These are phyloP conservation scores for Upupa epops DNA, from an alignment of 2,113 vertebrate genomes.

Conservation along the genomic window DNA sequence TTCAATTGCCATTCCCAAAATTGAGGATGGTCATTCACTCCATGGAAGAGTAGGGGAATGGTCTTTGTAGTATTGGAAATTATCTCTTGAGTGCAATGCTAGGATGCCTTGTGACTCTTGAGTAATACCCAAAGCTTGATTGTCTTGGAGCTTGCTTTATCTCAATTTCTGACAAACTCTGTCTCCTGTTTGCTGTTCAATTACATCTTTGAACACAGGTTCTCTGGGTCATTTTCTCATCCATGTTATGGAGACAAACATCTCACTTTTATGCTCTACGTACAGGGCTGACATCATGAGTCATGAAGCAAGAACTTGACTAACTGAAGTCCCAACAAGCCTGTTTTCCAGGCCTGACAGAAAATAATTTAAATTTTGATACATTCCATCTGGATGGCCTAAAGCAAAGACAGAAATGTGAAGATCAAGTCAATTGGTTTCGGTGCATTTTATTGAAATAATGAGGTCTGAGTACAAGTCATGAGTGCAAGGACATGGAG, in stretches of 20 bases:
- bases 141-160: neutral
- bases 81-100: neutral
- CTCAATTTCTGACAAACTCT: neutral
- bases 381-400: neutral
- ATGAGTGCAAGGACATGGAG: neutral
- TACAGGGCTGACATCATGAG: neutral
- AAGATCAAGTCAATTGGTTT: neutral
- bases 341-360: neutral
- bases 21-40: neutral
- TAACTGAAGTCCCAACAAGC: neutral
- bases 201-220: neutral
- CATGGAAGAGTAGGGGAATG: neutral
- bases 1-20: neutral
- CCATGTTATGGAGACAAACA: neutral
- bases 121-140: neutral
- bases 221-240: neutral
- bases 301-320: neutral
- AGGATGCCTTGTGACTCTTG: neutral
- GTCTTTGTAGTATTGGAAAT: neutral
- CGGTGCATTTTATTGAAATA: neutral
- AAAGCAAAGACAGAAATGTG: neutral
- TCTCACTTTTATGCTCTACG: neutral
- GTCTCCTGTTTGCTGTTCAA: neutral
- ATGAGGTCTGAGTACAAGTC: neutral
- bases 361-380: neutral